Base-by-base conservation (phyloP, 2,797 vertebrate genomes). In the Molossus alvarezi region DNA sequence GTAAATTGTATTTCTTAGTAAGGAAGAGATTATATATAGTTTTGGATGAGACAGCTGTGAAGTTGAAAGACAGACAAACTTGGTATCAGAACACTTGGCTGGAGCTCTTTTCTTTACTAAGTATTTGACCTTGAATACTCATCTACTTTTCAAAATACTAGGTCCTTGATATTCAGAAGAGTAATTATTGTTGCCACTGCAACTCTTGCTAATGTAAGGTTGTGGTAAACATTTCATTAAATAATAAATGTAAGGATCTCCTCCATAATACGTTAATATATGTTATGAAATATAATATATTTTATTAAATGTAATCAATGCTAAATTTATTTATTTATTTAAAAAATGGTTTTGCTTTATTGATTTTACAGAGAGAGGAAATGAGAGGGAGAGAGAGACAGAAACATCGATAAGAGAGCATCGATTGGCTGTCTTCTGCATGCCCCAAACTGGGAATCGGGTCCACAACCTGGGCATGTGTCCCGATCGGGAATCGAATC, bases 1-100 rank as follows among this genome's bases (percentile, higher is more conserved):
- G 45, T 87, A 92, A 94, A 95, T 41, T 96, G 25, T 84, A 37
- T 81, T 95, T 94, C 51, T 96, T 85, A 75, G 57, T 82, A 89
- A 95, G 65, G 58, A 92, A 69, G 62, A 95, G 82, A 88, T 89
- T 89, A 84, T 80, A 45, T 80, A 91, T 58, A 90, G 21, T 77
- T 96, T 92, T 88, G 11, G 29, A 6, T 17, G 18, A 95, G 77
- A 82, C 8, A 79, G 73, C 27, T 72, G 75, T 76, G n/a, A 69
- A 95, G 41, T 65, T 65, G 17, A 90, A 96, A 95, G 62, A 80
- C 48, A 83, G 57, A 86, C 83, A 55, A 88, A 83, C 6, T 95
- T 94, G 71, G 18, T 15, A 55, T 88, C n/a, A 71, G 27, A 75
- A 86, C 18, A 21, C 23, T 48, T 86, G 27, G 29, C 2, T 51